Conservation (phyloP, 2,888 invertebrate species). For the Thumatha senex region DNA sequence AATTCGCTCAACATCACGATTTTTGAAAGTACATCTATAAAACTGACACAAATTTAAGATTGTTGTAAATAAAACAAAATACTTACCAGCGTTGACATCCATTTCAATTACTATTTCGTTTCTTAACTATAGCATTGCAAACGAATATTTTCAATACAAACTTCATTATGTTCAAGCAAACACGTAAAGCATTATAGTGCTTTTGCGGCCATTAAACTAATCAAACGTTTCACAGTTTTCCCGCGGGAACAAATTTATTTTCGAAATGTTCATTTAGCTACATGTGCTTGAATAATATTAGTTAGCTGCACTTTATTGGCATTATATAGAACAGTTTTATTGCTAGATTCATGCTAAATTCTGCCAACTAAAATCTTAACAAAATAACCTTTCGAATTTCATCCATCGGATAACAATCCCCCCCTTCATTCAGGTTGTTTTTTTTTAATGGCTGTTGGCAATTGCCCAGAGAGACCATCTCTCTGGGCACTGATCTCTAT, state of each 20-base stretch:
- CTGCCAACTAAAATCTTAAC: constrained; percentile 20
- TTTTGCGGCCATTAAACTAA: constrained; percentile 81
- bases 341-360: constrained; percentile 27
- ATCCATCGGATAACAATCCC: constrained; percentile 26
- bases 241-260: constrained; percentile 67
- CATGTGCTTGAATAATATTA: constrained; percentile 16
- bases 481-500: no score
- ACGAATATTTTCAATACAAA: constrained; percentile 52
- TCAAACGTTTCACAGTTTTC: constrained; percentile 79
- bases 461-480: no score
- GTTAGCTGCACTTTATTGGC: constrained; percentile 31
- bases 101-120: constrained; percentile 64
- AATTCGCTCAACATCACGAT: constrained; percentile 29
- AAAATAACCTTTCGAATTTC: constrained; percentile 40
- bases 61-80: constrained; percentile 15
- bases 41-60: constrained; percentile 15
- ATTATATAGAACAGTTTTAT: constrained; percentile 25
- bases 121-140: constrained; percentile 48
- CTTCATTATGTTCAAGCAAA: constrained; percentile 66
- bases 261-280: constrained; percentile 28
- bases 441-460: no score
- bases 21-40: no score
- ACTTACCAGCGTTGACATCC: constrained; percentile 80
- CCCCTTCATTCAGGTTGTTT: constrained; percentile 18
- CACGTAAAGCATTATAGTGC: constrained; percentile 80